Percentiles rank a stretch among this genome's conserved stretches.
Conservation (phyloP, 2,888 invertebrate species). For the Crematogaster levior region DNA sequence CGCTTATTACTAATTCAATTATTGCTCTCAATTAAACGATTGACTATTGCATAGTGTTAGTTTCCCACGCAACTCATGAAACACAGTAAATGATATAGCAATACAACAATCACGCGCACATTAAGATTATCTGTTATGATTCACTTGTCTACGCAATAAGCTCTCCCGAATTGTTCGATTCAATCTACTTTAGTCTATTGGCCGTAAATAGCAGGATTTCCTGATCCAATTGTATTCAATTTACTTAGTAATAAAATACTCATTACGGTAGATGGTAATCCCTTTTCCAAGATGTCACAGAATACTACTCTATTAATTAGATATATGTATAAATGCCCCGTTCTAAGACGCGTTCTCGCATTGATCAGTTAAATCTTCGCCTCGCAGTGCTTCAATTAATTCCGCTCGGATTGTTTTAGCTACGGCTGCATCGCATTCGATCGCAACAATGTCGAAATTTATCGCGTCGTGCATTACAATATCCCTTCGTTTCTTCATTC, state of each 20-base stretch:
- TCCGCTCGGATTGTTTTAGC: neutral
- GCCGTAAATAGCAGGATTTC: slow-evolving; percentile 30
- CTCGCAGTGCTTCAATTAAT: slow-evolving; percentile 14
- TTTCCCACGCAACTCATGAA: neutral
- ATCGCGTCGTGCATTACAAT: neutral
- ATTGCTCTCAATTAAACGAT: neutral
- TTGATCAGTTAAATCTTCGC: slow-evolving; percentile 22
- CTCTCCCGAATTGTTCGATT: slow-evolving; percentile 13
- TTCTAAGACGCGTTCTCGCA: slow-evolving; percentile 1
- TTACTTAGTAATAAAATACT: slow-evolving; percentile 47
- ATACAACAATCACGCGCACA: neutral
- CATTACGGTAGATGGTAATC: slow-evolving; percentile 38
- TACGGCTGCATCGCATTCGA: slow-evolving; percentile 13
- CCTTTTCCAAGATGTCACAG: neutral
- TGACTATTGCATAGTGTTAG: neutral
- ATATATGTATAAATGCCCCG: slow-evolving; percentile 13
- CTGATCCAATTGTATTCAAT: slow-evolving; percentile 37
- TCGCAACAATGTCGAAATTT: slow-evolving; percentile 8
- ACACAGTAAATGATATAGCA: neutral
- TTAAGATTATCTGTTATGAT: slow-evolving; percentile 42
- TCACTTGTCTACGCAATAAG: slow-evolving; percentile 26
- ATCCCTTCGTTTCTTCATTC: slow-evolving; percentile 20
- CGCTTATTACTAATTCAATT: slow-evolving; percentile 4
- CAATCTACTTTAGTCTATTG: slow-evolving; percentile 27
- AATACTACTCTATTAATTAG: slow-evolving; percentile 6